A percentile compares a stretch with the other conserved stretches of the same genome.
Evolutionary conservation across 2,113 vertebrate species (phyloP).

Genomic region (Chlorocebus sabaeus): DNA sequence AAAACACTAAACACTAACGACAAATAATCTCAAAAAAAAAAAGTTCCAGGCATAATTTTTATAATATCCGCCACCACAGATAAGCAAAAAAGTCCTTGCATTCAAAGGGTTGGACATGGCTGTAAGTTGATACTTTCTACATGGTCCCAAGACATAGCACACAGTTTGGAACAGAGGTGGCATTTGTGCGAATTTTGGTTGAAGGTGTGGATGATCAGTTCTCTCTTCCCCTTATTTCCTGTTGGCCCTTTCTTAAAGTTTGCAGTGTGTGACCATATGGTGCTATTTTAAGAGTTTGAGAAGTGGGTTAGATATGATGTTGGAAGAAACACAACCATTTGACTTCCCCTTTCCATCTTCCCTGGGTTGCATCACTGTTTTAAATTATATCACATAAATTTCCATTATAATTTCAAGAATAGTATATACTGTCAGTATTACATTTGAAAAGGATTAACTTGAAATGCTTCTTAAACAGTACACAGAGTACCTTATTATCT

Average conservation of each 20-base stretch:
- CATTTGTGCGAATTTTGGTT: not conserved
- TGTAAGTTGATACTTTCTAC: not conserved
- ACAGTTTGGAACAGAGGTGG: not conserved
- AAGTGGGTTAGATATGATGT: not conserved
- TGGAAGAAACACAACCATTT: not conserved
- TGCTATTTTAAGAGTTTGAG: not conserved
- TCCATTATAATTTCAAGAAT: not conserved
- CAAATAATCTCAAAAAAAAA: no score
- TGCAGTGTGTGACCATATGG: not conserved
- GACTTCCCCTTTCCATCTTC: not conserved
- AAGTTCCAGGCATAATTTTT: no score
- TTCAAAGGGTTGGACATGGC: no score
- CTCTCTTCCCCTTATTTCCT: not conserved
- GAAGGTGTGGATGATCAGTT: not conserved
- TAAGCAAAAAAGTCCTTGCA: no score
- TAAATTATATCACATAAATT: not conserved
- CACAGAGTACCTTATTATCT: slow-evolving; percentile 75
- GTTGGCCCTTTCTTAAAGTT: not conserved
- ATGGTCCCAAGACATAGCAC: not conserved
- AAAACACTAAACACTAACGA: no score
- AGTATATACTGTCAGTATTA: not conserved
- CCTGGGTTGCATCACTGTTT: not conserved
- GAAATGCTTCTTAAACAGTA: slow-evolving; percentile 70
- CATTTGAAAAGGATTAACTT: not conserved
- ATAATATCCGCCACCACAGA: no score